Base-by-base conservation (phyloP, 2,888 invertebrate genomes). In the Drosophila mettleri region DNA sequence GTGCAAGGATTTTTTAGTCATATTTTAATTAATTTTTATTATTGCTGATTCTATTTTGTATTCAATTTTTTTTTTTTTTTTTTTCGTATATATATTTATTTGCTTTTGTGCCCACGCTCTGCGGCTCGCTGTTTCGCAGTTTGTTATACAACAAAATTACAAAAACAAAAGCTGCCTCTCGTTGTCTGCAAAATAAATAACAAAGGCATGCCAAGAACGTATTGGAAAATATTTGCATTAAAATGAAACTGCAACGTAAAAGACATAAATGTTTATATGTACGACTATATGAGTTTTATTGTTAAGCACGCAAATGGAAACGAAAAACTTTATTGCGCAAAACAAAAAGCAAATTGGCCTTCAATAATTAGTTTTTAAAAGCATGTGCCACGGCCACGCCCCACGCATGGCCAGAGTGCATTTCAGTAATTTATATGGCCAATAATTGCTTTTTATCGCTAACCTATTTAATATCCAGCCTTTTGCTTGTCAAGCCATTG, bases 1-100 rank as follows among this genome's bases (percentile, higher is more conserved):
- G 87, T 87, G 88, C 88, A 87, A 88, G 82, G 87, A 86, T 86
- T 87, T 87, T 70, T 55, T 69, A 67, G 73, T 74, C 78, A 69
- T 62, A 57, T 63, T 69, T 80, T 53, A 69, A 53, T 61, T 51
- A 33, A 18, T 65, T 60, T 41, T 60, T 67, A 61, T 49, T 64
- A 62, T 60, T 53, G 27, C 14, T 60, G 18, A 57, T 31, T 48
- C 46, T 20, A 10, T 29, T 12, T 29, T 46, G 18, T 22, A 4
- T 41, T 22, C 20, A 4, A 20, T 41, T 41, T 41, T 14, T 1
- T 14, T 41, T 20, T 41, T 10, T 45, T 12, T 7, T 46, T 16
- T 27, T 41, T 41, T 59, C 27, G 14, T 52, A 53, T 49, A 39
- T 45, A 43, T 52, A 53, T 49, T 36, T 45, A 43, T 43, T 60